phyloP scores from a whole-genome alignment of 2,113 vertebrate species.

The Ictalurus punctatus region DNA sequence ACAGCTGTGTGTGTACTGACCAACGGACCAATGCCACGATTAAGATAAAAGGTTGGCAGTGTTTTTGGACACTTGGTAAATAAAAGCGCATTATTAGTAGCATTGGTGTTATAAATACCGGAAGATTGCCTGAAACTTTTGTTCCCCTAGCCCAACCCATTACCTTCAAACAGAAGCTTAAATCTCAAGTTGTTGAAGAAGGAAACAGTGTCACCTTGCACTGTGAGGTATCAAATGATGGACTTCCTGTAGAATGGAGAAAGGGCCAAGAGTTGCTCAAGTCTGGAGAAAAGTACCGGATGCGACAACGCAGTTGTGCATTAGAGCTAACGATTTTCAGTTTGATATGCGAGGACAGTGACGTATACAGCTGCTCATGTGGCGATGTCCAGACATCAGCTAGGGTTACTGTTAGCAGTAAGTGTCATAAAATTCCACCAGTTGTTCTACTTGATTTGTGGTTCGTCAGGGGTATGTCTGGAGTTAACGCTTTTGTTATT shows the following conservation, averaged over 20 bases:
- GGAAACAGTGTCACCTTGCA: slow-evolving; percentile 76
- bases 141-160: slow-evolving; percentile 66
- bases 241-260: slow-evolving; percentile 72
- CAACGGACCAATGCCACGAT: slow-evolving; percentile 76
- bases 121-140: slow-evolving; percentile 7
- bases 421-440: slow-evolving; percentile 49
- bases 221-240: slow-evolving; percentile 79
- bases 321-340: slow-evolving; percentile 79
- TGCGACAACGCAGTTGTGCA: slow-evolving; percentile 69
- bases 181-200: slow-evolving; percentile 78
- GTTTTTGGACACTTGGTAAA: too few species aligned
- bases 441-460: background rate
- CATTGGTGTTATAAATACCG: background rate
- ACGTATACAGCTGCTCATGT: slow-evolving; percentile 70
- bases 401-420: slow-evolving; percentile 70
- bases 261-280: slow-evolving; percentile 69
- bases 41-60: slow-evolving; percentile 78
- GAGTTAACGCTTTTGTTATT: background rate
- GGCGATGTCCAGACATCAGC: slow-evolving; percentile 68
- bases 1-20: slow-evolving; percentile 78
- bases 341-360: slow-evolving; percentile 73
- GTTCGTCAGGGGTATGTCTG: background rate
- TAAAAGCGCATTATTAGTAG: background rate
- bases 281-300: slow-evolving; percentile 77
- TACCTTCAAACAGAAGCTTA: slow-evolving; percentile 81